Conservation (phyloP, 2,888 invertebrate genomes). For the Stenotaenia linearis region DNA sequence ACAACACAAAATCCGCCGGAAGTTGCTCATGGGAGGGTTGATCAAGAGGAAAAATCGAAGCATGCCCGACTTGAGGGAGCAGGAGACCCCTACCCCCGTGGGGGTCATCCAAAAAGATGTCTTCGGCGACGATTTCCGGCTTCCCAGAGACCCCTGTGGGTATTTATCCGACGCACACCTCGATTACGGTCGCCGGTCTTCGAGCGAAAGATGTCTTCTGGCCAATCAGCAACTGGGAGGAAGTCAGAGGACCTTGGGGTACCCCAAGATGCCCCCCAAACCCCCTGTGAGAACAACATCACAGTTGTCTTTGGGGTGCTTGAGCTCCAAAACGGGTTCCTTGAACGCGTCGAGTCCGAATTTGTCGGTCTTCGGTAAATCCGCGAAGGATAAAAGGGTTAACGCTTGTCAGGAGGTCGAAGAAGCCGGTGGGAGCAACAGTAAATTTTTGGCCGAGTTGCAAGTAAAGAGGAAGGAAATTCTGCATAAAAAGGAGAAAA, state of each 20-base stretch:
- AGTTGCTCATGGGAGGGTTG: conserved; percentile 80
- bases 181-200: conserved; percentile 73
- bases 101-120: conserved; percentile 44
- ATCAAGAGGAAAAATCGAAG: conserved; percentile 82
- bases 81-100: conserved; percentile 41
- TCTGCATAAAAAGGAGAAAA: conserved; percentile 39
- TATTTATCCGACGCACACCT: conserved; percentile 82
- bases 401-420: not conserved
- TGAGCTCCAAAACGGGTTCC: not conserved
- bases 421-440: not conserved
- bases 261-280: conserved; percentile 71
- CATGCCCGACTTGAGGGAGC: conserved; percentile 82
- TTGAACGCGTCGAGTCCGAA: not conserved
- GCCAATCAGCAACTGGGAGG: conserved; percentile 81
- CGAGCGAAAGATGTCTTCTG: conserved; percentile 75
- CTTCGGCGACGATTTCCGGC: conserved; percentile 27
- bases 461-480: conserved; percentile 49
- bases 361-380: not conserved
- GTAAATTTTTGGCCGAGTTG: conserved; percentile 37
- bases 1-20: conserved; percentile 81
- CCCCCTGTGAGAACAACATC: conserved; percentile 82
- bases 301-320: conserved; percentile 54
- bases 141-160: conserved; percentile 57
- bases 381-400: not conserved
- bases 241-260: conserved; percentile 62